These are phyloP conservation scores for Petromus typicus DNA, from an alignment of 2,113 vertebrate genomes.

Conservation along the genomic window DNA sequence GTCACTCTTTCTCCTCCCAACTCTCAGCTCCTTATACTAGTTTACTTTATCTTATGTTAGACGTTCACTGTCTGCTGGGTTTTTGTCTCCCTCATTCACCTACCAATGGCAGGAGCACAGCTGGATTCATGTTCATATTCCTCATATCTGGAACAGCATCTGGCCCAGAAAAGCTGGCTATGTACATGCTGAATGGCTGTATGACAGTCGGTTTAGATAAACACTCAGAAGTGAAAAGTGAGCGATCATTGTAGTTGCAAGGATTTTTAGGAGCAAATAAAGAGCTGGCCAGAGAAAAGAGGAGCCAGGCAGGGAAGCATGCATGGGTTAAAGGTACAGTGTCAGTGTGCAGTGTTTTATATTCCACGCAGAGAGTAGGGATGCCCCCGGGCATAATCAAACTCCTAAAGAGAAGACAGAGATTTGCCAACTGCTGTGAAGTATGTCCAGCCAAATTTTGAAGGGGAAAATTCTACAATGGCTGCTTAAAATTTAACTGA, in stretches of 20 bases:
- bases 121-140: background rate
- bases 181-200: background rate
- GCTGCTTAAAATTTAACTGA: conserved; percentile 1
- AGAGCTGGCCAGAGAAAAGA: background rate
- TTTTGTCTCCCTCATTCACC: background rate
- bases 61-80: background rate
- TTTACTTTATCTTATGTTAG: background rate
- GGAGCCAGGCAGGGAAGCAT: background rate
- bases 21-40: background rate
- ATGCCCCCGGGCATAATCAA: background rate
- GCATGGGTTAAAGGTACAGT: too few relatives aligned
- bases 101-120: background rate
- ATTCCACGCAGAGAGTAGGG: background rate
- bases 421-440: background rate
- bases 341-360: background rate
- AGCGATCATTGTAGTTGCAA: background rate
- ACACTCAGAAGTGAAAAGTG: background rate
- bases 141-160: background rate
- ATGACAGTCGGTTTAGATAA: background rate
- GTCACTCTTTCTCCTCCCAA: background rate
- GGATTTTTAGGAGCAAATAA: background rate
- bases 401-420: background rate
- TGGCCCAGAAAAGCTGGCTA: background rate
- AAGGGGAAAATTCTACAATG: background rate
- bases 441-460: background rate